Evolutionary conservation across 2,797 vertebrate genomes (phyloP).

Genomic region (Apodemus agrarius): DNA sequence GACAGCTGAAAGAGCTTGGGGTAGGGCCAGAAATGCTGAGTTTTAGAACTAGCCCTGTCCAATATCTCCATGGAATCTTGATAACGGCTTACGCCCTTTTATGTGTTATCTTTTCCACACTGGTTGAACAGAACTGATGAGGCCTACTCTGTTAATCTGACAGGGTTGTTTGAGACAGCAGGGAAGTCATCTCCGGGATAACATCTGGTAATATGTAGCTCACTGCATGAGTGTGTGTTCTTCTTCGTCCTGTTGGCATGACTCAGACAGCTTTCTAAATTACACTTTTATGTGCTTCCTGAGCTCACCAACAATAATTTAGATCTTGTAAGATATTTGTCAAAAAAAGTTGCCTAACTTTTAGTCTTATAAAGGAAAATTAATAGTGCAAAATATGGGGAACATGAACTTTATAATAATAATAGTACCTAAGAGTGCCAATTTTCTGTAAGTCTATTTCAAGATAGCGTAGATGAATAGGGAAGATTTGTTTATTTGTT

Average conservation of each 20-base stretch:
- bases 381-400: not conserved
- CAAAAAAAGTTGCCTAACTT: constrained; percentile 25
- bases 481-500: not conserved
- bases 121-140: constrained; percentile 12
- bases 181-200: constrained; percentile 34
- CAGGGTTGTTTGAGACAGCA: constrained; percentile 29
- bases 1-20: not conserved
- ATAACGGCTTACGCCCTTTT: not conserved
- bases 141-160: constrained; percentile 31
- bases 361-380: constrained; percentile 34
- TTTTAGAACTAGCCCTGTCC: not conserved
- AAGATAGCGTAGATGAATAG: not conserved
- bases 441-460: constrained; percentile 36
- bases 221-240: not conserved
- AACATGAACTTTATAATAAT: not conserved
- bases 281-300: not conserved
- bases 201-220: not conserved
- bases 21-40: not conserved
- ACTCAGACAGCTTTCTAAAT: not conserved
- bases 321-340: constrained; percentile 1
- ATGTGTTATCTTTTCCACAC: not conserved
- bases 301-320: not conserved
- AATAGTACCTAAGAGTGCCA: constrained; percentile 12
- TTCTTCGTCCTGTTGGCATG: constrained; percentile 6
- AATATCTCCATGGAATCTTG: not conserved